Evolutionary conservation across 2,888 invertebrate genomes (phyloP), one percentile per base, ranked within the genome.

Genomic region (Elegia similella): DNA sequence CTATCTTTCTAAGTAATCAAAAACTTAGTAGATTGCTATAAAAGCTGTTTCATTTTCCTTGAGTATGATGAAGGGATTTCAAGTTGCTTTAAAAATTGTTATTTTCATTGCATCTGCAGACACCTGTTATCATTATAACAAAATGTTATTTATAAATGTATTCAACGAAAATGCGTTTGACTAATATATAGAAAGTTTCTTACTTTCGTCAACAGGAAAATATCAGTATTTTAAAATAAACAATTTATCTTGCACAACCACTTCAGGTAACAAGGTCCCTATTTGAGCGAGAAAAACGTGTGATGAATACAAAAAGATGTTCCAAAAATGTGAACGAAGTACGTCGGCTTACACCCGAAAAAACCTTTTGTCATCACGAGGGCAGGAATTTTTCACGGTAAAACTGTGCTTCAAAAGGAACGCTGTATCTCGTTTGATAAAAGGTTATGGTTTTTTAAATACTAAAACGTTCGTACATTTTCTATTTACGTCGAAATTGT

Each of bases 291-390:
- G 68, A 65, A 70, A 72, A 72, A 69, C 69, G 73, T 69, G 76
- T 64, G 60, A 50, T 52, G 76, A 75, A 75, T 80, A 78, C 76
- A 77, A 80, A 80, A 70, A 68, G 64, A 67, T 64, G 58, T 67
- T 59, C 65, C 65, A 68, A 73, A 76, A 75, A 75, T 13, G 53
- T 54, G 43, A 30, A 47, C 46, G 42, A 29, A 55, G 42, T 30
- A 58, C 50, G 59, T 60, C 59, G 57, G 59, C 72, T 75, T 77
- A 76, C 70, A 68, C 61, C 63, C 65, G 67, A 72, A 76, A 79
- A 69, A 71, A 67, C 73, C 72, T 76, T n/a, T 82, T 81, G 78
- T 80, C 69, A 72, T 74, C 63, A 70, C 71, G 73, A 62, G 66
- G 73, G 73, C 59, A 68, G 68, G 60, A 67, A 64, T 73, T 72